Evolutionary conservation across 2,797 vertebrate genomes (phyloP), one percentile per base, ranked within the genome.

Genomic region (Pyrrhura leucotis): DNA sequence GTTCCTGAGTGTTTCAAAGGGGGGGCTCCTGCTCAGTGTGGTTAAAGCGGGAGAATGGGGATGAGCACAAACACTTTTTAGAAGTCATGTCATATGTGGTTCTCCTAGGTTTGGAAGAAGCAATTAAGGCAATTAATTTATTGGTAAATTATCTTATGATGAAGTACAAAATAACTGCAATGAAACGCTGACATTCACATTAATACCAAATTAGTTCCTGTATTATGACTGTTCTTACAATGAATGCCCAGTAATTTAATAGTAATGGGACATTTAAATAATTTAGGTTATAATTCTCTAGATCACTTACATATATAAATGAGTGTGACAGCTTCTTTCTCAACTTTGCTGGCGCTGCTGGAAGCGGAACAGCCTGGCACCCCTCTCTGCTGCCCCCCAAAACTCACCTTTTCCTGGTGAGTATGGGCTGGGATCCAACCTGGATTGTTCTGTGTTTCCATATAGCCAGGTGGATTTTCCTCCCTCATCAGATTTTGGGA

Each of bases 111-210:
- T 91, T 76, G 86, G 81, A 87, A 84, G 88, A 97, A 94, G 94
- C 94, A 97, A 96, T 97, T 97, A 97, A 94, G 85, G 79, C 95
- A 96, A 93, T 97, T 97, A 97, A 97, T 97, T 97, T 97, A 97
- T 97, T 96, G 97, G 96, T 97, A 97, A 97, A 97, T 97, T 97
- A 96, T 97, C 92, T 92, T 85, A 96, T 97, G 97, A 97, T 96
- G 94, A 97, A 96, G 96, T 96, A 95, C 94, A 97, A 96, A 97
- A 97, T 97, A 97, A 97, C 96, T 96, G 97, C 95, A 91, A 93
- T 97, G 96, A 97, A 97, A 97, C 0, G 63, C 95, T 97, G 97
- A 97, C 97, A 92, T 95, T 97, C 94, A 93, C 93, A 96, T 97
- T 95, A 97, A 96, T 96, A 95, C 92, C 85, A 65, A 95, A 96